These are phyloP conservation scores for Allophyes oxyacanthae DNA, from an alignment of 2,888 invertebrate species.

Conservation along the genomic window DNA sequence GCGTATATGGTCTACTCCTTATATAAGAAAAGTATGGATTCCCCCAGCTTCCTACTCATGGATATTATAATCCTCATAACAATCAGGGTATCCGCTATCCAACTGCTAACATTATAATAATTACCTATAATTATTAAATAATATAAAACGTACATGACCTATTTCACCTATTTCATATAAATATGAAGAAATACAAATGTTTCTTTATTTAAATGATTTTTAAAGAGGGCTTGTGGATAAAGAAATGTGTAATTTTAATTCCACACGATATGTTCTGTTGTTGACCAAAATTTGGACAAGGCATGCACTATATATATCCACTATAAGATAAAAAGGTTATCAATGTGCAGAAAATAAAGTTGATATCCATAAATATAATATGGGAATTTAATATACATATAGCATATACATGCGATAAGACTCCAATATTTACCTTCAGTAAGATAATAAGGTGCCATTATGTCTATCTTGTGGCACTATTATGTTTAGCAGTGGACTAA, in stretches of 20 bases:
- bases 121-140: neutral
- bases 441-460: too few relatives aligned
- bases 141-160: neutral
- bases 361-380: neutral
- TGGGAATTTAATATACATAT: neutral
- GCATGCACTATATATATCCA: neutral
- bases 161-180: too few relatives aligned
- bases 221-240: too few relatives aligned
- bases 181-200: too few relatives aligned
- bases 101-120: conserved; percentile 6
- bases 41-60: too few relatives aligned
- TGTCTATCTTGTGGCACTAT: neutral
- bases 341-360: neutral
- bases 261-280: neutral
- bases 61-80: neutral
- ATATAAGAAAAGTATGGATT: too few relatives aligned
- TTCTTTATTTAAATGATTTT: too few relatives aligned
- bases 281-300: neutral
- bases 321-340: conserved; percentile 8
- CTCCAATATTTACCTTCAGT: too few relatives aligned
- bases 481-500: too few relatives aligned
- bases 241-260: too few relatives aligned
- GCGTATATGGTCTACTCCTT: too few relatives aligned
- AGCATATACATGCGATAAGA: too few relatives aligned
- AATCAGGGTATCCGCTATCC: neutral